Base-by-base conservation (phyloP, 2,797 vertebrate genomes). In the Chaenodraco wilsoni region DNA sequence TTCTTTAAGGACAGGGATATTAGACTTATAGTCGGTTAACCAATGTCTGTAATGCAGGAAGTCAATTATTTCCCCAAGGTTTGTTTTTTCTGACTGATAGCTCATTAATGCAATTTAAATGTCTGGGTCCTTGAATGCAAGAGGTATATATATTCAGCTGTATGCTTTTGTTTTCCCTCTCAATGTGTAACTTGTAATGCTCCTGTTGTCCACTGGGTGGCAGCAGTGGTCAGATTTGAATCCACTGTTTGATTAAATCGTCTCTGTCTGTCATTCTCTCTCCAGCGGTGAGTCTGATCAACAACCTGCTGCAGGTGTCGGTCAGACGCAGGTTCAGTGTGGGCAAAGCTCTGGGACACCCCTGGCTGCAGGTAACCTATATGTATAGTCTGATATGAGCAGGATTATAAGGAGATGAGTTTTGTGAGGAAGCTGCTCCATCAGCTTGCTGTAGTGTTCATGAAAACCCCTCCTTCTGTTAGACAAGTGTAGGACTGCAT, bases 281-380 rank as follows among this genome's bases (percentile, higher is more conserved):
- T 58, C 10, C 83, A 95, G 94, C 92, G 2, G 91, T 95, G 84
- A 94, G 88, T 71, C 90, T 95, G 81, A 94, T 95, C 84, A 93
- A 73, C 31, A 94, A 95, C 91, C 89, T 95, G 84, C 93, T 95
- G 86, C 94, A 94, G 89, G 94, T 95, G 87, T 88, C 92, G 4
- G 78, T 93, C 46, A 89, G 88, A 43, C 88, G 90, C 41, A 81
- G 94, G 57, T 95, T 90, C 91, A 95, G 80, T 0, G 94, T 94
- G 51, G 94, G 93, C 2, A 94, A 92, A 87, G 90, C 94, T 0
- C 84, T 95, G 82, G 93, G 91, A 59, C 94, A 95, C 83, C 21
- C 87, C 66, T 95, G 94, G 94, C 89, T 95, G 74, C 92, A 95
- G 91, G 93, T 94, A 2, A 40, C 75, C 44, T 0, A 14, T 10